Conservation (phyloP, 2,888 invertebrate species). For the Allygus modestus region DNA sequence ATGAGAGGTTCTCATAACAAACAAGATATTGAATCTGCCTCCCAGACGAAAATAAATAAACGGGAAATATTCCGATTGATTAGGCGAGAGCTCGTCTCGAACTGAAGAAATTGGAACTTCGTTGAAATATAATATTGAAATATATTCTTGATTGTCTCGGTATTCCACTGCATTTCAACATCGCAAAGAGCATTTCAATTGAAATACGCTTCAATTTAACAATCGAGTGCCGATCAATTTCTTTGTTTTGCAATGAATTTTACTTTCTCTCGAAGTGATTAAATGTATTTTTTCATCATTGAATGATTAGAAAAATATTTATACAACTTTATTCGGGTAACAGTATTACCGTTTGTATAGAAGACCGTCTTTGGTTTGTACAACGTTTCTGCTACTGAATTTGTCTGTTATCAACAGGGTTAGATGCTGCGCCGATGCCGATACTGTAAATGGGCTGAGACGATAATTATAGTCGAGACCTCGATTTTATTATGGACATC, state of each 20-base stretch:
- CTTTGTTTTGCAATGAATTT: not conserved
- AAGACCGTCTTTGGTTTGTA: too few species aligned
- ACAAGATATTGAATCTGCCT: slow-evolving; percentile 7
- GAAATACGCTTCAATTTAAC: not conserved
- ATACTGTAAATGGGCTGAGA: too few species aligned
- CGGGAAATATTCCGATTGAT: slow-evolving; percentile 23
- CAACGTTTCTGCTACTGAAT: too few species aligned
- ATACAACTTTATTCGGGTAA: too few species aligned
- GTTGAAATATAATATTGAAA: slow-evolving; percentile 22
- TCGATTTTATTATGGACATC: too few species aligned
- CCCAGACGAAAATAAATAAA: slow-evolving; percentile 16
- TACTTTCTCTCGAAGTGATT: too few species aligned
- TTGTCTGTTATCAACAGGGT: too few species aligned
- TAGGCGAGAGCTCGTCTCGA: slow-evolving; percentile 11
- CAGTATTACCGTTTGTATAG: too few species aligned
- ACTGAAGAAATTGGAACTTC: slow-evolving; percentile 17
- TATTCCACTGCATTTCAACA: slow-evolving; percentile 9
- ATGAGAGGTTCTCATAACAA: slow-evolving; percentile 24
- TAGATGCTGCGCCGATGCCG: too few species aligned
- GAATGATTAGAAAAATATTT: too few species aligned
- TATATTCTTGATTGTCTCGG: not conserved
- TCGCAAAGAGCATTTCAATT: not conserved
- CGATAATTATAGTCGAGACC: too few species aligned
- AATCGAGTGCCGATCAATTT: not conserved
- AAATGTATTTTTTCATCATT: too few species aligned